Percentiles rank a stretch among this genome's conserved stretches.
These are phyloP conservation scores for Hyaena hyaena DNA, from an alignment of 2,113 vertebrate species.

Conservation along the genomic window DNA sequence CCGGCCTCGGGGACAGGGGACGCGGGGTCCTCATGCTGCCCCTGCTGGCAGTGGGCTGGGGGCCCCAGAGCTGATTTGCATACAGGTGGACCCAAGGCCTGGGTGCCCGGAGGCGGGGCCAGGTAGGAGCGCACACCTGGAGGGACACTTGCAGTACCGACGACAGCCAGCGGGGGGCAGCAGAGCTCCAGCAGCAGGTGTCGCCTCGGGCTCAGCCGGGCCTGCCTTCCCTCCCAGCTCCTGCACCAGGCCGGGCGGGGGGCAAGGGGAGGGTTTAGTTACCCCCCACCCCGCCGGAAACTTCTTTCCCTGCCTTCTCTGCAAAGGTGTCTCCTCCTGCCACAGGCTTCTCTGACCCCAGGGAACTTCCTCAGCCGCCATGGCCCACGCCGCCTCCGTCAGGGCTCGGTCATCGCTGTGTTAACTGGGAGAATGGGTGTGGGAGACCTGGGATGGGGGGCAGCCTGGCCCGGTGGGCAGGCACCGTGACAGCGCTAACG, in stretches of 20 bases:
- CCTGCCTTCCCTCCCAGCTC: too few species aligned
- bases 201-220: accelerated
- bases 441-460: background rate
- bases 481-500: accelerated
- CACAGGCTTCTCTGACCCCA: background rate
- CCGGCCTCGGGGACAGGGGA: background rate
- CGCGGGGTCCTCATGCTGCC: background rate
- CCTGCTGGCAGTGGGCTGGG: background rate
- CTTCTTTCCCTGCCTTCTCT: background rate
- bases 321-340: background rate
- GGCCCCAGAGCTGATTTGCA: background rate
- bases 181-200: conserved; percentile 22
- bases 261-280: accelerated
- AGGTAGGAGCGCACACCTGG: background rate
- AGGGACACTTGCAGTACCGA: background rate
- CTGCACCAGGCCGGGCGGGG: too few species aligned
- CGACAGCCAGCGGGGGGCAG: conserved; percentile 40
- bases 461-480: background rate
- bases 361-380: accelerated
- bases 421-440: background rate
- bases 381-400: accelerated
- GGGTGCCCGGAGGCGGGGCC: background rate
- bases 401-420: accelerated
- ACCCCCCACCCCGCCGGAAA: background rate
- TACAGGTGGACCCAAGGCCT: background rate